Conservation (phyloP, 2,113 vertebrate genomes). For the Atractosteus spatula region DNA sequence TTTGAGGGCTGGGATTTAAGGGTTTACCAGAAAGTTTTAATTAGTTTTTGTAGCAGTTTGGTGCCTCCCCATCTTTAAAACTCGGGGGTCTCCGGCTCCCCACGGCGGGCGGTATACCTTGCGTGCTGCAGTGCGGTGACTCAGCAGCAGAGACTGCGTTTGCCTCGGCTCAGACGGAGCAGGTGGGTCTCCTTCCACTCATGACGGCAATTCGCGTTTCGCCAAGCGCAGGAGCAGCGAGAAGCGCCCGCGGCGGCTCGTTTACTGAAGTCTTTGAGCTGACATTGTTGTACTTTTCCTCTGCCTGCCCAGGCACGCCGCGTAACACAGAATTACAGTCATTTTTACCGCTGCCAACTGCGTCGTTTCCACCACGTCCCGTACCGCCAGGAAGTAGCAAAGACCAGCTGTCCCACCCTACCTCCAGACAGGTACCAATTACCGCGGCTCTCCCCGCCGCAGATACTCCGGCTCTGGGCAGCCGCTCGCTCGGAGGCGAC, state of each 20-base stretch:
- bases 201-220: slow-evolving; percentile 8
- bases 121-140: too few relatives aligned
- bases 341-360: not conserved
- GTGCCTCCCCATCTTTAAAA: too few relatives aligned
- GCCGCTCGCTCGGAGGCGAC: too few relatives aligned
- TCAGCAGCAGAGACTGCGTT: too few relatives aligned
- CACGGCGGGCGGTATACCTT: too few relatives aligned
- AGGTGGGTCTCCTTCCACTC: slow-evolving; percentile 45
- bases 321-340: not conserved
- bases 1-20: too few relatives aligned
- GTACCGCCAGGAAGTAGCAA: too few relatives aligned
- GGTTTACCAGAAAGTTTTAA: too few relatives aligned
- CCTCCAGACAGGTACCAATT: slow-evolving; percentile 10
- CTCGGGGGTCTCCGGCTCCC: too few relatives aligned
- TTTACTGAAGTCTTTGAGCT: slow-evolving; percentile 2
- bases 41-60: too few relatives aligned
- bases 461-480: not conserved
- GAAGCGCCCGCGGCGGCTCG: not conserved
- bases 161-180: slow-evolving; percentile 44
- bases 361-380: too few relatives aligned
- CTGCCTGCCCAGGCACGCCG: not conserved
- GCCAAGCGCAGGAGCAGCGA: too few relatives aligned
- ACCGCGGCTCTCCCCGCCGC: not conserved
- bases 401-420: not conserved
- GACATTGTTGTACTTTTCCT: not conserved